Evolutionary conservation across 1,140 invertebrate genomes (phyloP).

Genomic region (Penaeus vannamei): DNA sequence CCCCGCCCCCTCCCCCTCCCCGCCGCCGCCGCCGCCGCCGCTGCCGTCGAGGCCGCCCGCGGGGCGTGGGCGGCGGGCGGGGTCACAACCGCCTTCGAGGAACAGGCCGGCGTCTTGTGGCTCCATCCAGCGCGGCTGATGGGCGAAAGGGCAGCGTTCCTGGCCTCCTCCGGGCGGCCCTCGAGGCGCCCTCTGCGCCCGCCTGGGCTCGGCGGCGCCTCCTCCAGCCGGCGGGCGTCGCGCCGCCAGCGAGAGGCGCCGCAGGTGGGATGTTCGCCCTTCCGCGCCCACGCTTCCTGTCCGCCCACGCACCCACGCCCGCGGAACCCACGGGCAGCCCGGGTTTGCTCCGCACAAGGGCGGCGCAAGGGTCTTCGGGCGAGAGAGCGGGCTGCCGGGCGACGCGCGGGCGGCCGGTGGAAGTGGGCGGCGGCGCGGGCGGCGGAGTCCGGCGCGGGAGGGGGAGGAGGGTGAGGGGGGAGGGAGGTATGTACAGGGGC

Average conservation of each 20-base stretch:
- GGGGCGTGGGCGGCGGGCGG: not conserved
- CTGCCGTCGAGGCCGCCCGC: not conserved
- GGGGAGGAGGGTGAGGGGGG: not conserved
- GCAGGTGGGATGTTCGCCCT: too few species aligned
- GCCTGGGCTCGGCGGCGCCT: too few species aligned
- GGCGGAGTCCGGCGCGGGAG: slow-evolving; percentile 17
- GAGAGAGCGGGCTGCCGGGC: not conserved
- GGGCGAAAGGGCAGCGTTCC: not conserved
- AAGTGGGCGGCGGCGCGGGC: slow-evolving; percentile 19
- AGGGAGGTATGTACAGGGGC: slow-evolving; percentile 57
- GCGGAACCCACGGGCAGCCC: not conserved
- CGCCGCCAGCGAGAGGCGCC: too few species aligned
- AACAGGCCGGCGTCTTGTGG: not conserved
- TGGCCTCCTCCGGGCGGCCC: too few species aligned
- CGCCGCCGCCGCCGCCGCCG: not conserved
- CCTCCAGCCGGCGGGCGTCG: too few species aligned
- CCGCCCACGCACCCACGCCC: too few species aligned
- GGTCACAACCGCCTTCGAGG: not conserved
- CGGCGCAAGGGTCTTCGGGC: not conserved
- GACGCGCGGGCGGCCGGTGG: not conserved
- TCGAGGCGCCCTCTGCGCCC: too few species aligned
- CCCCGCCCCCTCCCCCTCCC: not conserved
- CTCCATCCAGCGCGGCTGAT: slow-evolving; percentile 1
- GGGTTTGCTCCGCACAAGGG: not conserved
- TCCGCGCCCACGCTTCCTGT: too few species aligned